Base-by-base conservation (phyloP, 2,888 invertebrate species). In the Chrysina gloriosa region DNA sequence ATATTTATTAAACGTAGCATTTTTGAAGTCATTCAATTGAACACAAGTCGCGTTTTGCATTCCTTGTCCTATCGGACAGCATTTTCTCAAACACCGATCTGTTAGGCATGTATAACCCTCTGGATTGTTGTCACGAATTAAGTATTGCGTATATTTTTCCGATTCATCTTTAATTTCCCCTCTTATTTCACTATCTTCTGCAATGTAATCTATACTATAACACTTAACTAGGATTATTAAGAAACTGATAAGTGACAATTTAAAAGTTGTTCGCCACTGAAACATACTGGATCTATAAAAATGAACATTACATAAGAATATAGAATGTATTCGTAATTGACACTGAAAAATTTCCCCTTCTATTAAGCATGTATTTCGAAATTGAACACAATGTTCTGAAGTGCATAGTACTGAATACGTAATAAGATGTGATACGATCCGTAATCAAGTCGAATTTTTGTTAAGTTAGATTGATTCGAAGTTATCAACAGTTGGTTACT, bases 81-180 rank as follows among this genome's bases (percentile, higher is more conserved):
- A 72, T 36, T 72, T 72, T 5, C 69, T 66, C 7, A 72, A 34
- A 54, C 72, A 72, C 23, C 63, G 66, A 27, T 67, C 66, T 1
- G 69, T 45, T 39, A 63, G 50, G 39, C 72, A 72, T 31, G 70
- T 54, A 56, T 70, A 72, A 9, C 72, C 72, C 31, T 69, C 69
- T 3, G 65, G 69, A 34, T 69, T 65, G 29, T 31, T 65, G 16
- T 69, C 69, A 7, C 64, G 58, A 36, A 69, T 69, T 52, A 69
- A 65, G 39, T 69, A 69, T 19, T 69, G 69, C 2, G 65, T 65
- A 42, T 69, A 69, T 39, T 69, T 69, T 61, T 69, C 58, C 11
- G 69, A 65, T 25, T 65, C 69, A 11, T 69, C 69, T 25, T 64
- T 65, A 16, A 69, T 69, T 23, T 58, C 45, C 29, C 61, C 69